Base-by-base conservation (phyloP, 2,113 vertebrate species). In the Alethe diademata region DNA sequence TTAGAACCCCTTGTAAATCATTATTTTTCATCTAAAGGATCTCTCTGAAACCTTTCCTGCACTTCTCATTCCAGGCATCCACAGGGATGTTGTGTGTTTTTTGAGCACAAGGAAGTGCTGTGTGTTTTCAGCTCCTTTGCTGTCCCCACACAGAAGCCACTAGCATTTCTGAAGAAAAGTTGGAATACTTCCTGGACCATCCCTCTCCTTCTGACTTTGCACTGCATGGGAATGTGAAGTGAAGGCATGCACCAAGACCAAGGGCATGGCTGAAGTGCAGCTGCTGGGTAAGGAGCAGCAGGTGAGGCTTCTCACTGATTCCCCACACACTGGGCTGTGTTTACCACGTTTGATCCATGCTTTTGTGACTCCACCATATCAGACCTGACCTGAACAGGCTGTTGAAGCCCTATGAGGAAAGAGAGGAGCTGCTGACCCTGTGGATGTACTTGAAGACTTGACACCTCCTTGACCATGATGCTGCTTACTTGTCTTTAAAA, bases 1-100 rank as follows among this genome's bases (percentile, higher is more conserved):
- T 64, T 72, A 87, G 51, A 92, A 84, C 33, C 18, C 29, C 31
- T 20, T 58, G 36, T 42, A 91, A 78, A 64, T 24, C 8, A 61
- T 74, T 71, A 61, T n/a, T 86, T 92, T 91, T 85, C 31, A 28
- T 31, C 18, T 82, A 60, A 92, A 91, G 12, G 6, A 12, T 74
- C 16, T 65, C 47, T 80, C 47, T 74, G 43, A 75, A 92, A 79
- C 26, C 23, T 70, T 78, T 64, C 24, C 22, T 90, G 17, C 9
- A 7, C 29, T 70, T 85, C 45, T 88, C 9, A 58, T 85, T 89
- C 35, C 38, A 66, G 48, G 33, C 22, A 89, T 73, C 65, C 53
- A 9, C 42, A 75, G 31, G 31, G 54, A 91, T 50, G 12, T 15
- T 78, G 12, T 45, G 9, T 58, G 48, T 0, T 87, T 87, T 65